phyloP scores from a whole-genome alignment of 2,888 invertebrate genomes.

The Thymelicus sylvestris region DNA sequence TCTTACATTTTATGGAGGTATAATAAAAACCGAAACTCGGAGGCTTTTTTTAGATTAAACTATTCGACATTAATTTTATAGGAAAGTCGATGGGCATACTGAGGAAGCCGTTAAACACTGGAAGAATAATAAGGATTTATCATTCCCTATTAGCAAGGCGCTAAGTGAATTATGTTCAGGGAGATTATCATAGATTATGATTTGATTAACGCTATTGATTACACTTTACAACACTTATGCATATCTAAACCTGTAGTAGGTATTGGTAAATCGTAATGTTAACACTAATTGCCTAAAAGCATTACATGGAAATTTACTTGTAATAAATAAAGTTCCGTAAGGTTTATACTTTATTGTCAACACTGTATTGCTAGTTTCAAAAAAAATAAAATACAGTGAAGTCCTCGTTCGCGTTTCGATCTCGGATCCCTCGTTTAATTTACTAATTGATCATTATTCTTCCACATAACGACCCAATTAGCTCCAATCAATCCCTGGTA shows the following conservation, averaged over 20 bases:
- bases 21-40: constrained; percentile 71
- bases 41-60: constrained; percentile 68
- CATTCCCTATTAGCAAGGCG: constrained; percentile 27
- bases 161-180: constrained; percentile 37
- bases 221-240: constrained; percentile 7
- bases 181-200: constrained; percentile 23
- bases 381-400: constrained; percentile 6
- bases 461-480: constrained; percentile 76
- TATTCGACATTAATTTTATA: constrained; percentile 65
- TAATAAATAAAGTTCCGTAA: neutral
- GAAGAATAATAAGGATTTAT: constrained; percentile 41
- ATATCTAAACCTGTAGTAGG: constrained; percentile 5
- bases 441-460: constrained; percentile 79
- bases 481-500: constrained; percentile 76
- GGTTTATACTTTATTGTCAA: neutral
- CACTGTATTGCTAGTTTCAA: neutral
- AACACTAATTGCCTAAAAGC: constrained; percentile 25
- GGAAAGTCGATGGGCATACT: constrained; percentile 58
- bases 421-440: constrained; percentile 67
- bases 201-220: constrained; percentile 32
- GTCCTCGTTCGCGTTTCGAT: constrained; percentile 56
- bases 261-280: constrained; percentile 6
- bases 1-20: constrained; percentile 69
- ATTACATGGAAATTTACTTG: constrained; percentile 11
- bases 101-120: constrained; percentile 57